Percentiles rank a stretch among this genome's conserved stretches.
Evolutionary conservation across 92 coral and sea anemone species (phyloP).

Genomic region (Parazoanthus atlanticus): DNA sequence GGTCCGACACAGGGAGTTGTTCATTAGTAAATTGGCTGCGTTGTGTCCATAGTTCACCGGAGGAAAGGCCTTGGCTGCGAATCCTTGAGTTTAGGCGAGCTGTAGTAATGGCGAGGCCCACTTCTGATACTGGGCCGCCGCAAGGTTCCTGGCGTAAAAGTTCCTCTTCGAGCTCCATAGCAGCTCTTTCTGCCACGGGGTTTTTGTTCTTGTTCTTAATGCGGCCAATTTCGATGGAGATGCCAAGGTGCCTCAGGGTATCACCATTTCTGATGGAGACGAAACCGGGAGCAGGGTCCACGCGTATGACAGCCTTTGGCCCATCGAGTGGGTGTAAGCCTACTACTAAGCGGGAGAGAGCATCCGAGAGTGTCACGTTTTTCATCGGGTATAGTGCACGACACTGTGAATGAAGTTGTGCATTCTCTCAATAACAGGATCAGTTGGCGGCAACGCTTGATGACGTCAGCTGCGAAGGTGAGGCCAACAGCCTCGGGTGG

Average conservation of each 20-base stretch:
- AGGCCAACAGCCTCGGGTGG: constrained; percentile 60
- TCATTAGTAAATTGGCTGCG: constrained; percentile 47
- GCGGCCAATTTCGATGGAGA: constrained; percentile 38
- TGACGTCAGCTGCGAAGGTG: constrained; percentile 65
- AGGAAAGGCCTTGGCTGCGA: constrained; percentile 43
- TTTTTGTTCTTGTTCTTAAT: constrained; percentile 37
- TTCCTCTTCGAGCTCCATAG: no score
- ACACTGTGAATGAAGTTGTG: constrained; percentile 50
- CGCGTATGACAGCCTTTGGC: constrained; percentile 48
- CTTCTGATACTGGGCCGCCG: constrained; percentile 15
- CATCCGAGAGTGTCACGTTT: constrained; percentile 57
- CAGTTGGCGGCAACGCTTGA: constrained; percentile 45
- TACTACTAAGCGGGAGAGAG: constrained; percentile 45
- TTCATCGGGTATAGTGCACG: constrained; percentile 49
- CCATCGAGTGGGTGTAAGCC: constrained; percentile 54
- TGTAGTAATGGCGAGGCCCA: constrained; percentile 43
- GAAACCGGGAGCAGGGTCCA: constrained; percentile 61
- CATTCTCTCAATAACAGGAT: constrained; percentile 58
- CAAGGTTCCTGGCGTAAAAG: constrained; percentile 56
- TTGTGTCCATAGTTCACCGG: constrained; percentile 52
- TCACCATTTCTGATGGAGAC: constrained; percentile 34
- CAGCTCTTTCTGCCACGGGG: constrained; percentile 63
- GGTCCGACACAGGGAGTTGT: constrained; percentile 38
- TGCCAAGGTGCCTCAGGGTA: constrained; percentile 35
- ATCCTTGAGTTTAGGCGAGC: constrained; percentile 47